A percentile compares a stretch with the other conserved stretches of the same genome.
Conservation (phyloP, 2,888 invertebrate species). For the Serripes groenlandicus region DNA sequence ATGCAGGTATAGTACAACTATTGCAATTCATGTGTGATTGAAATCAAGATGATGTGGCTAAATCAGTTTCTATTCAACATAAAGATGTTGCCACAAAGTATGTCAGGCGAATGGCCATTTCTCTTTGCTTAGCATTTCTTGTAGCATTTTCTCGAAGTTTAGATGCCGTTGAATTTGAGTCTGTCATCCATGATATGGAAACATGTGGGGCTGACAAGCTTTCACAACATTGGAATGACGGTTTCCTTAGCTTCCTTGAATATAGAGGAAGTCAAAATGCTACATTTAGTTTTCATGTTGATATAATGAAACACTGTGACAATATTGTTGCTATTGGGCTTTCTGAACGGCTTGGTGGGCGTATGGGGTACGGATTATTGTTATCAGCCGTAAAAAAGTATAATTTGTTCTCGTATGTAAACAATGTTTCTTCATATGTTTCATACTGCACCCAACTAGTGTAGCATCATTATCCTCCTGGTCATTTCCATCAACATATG, state of each 20-base stretch:
- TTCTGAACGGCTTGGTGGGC: constrained; percentile 60
- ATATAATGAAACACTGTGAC: constrained; percentile 63
- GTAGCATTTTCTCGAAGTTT: constrained; percentile 25
- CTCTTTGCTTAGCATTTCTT: constrained; percentile 31
- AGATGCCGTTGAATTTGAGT: no score
- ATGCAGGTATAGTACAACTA: constrained; percentile 51
- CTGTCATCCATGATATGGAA: no score
- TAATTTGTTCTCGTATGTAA: constrained; percentile 61
- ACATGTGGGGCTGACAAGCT: no score
- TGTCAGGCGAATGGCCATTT: constrained; percentile 23
- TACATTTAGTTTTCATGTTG: constrained; percentile 52
- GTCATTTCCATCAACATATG: constrained; percentile 49
- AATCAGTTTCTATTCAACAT: constrained; percentile 38
- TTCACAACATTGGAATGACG: constrained; percentile 9
- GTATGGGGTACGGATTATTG: constrained; percentile 56
- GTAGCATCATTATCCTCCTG: constrained; percentile 35
- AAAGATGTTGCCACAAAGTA: constrained; percentile 45
- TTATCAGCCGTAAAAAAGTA: no score
- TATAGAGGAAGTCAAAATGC: constrained; percentile 30
- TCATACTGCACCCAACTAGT: constrained; percentile 50
- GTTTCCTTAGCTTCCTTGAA: constrained; percentile 25
- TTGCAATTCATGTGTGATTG: constrained; percentile 51
- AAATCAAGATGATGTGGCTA: constrained; percentile 42
- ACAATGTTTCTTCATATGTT: constrained; percentile 62
- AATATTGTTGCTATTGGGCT: constrained; percentile 51